Percentiles rank a stretch among this genome's conserved stretches.
Evolutionary conservation across 2,113 vertebrate genomes (phyloP).

Genomic region (Lampris megalopsis): DNA sequence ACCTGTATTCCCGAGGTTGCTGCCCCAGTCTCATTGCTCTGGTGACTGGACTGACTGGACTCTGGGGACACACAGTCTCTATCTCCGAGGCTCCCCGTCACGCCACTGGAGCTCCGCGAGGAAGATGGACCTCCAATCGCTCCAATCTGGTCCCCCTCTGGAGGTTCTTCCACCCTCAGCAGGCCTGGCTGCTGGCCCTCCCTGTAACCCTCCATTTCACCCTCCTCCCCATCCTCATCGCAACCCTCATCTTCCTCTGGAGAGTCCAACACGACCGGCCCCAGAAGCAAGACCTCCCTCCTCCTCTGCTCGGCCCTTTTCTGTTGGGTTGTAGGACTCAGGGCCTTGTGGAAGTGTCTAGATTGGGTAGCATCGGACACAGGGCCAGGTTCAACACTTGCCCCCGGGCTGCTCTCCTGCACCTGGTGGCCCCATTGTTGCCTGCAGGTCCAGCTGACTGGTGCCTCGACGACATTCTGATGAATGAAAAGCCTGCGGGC

Average conservation of each 20-base stretch:
- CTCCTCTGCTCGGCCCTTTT: conserved; percentile 78
- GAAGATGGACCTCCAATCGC: conserved; percentile 71
- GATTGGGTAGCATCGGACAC: neutral
- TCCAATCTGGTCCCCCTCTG: conserved; percentile 62
- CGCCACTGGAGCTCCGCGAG: conserved; percentile 81
- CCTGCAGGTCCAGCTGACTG: conserved; percentile 79
- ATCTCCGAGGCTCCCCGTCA: conserved; percentile 82
- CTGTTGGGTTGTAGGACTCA: conserved; percentile 59
- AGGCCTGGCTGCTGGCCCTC: conserved; percentile 11
- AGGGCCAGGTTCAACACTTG: conserved; percentile 2
- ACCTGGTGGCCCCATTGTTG: conserved; percentile 69
- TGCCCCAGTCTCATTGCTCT: conserved; percentile 80
- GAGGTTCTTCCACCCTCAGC: conserved; percentile 30
- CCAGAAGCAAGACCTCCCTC: conserved; percentile 80
- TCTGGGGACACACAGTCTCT: conserved; percentile 81
- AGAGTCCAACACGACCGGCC: conserved; percentile 77
- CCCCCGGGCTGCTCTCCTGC: conserved; percentile 35
- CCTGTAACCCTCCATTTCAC: conserved; percentile 17
- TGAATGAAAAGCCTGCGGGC: conserved; percentile 71
- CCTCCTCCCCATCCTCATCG: conserved; percentile 48
- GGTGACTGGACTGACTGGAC: conserved; percentile 81
- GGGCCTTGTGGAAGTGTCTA: neutral
- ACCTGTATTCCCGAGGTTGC: conserved; percentile 84
- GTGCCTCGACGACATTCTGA: conserved; percentile 71
- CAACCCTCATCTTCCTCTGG: conserved; percentile 74